Base-by-base conservation (phyloP, 1,140 invertebrate species). In the Drosophila kurseongensis region DNA sequence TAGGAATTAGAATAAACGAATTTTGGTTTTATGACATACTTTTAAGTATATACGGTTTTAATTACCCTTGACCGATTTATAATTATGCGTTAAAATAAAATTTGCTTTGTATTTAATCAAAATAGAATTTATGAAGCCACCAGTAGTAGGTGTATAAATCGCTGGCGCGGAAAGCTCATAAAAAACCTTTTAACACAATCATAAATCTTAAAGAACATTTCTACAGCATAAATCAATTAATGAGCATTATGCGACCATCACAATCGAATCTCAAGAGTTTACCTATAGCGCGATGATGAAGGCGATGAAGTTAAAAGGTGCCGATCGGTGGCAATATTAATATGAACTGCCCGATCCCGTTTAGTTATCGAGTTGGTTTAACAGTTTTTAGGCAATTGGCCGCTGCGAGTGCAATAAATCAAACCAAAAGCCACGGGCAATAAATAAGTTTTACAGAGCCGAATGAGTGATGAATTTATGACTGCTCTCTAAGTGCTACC, bases 391-490 rank as follows among this genome's bases (percentile, higher is more conserved):
- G 48, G 61, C 62, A 71, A 71, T 71, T 71, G 67, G 50, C 18
- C 51, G 36, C 18, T 57, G 23, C 29, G 18, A 69, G 65, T 42
- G 55, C 62, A 62, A 89, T 90, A 90, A 90, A 90, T 90, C 82
- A 90, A 83, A 59, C 65, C 16, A 14, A 42, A 32, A 69, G 45
- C 51, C 51, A 41, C 38, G 32, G 18, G 29, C 51, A 71, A 71
- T 71, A 71, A 71, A 71, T 57, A 36, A 35, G 51, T 38, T 69
- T 29, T 47, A 61, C 58, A 68, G 52, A 47, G 38, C 51, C 65
- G 58, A 75, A 72, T 80, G 59, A 83, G 75, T 90, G 88, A 90
- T 86, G 79, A 86, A 90, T 90, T 90, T 90, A 90, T 83, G 86
- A 68, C 76, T 72, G 68, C 71, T 68, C 84, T 73, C 38, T 12